phyloP scores from a whole-genome alignment of 1,140 invertebrate species.

The Temnothorax nylanderi region DNA sequence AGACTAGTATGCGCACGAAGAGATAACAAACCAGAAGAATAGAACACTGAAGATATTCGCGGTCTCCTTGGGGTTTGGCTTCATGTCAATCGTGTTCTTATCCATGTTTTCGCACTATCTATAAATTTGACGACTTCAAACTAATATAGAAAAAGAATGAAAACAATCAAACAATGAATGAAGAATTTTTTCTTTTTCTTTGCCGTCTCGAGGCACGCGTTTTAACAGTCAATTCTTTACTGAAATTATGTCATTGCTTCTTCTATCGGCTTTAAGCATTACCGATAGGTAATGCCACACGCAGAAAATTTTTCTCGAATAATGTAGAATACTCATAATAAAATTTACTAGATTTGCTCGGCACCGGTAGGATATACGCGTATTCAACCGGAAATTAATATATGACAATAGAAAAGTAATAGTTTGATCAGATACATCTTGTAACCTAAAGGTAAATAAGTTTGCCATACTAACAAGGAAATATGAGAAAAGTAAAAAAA shows the following conservation, averaged over 20 bases:
- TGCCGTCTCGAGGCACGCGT: background rate
- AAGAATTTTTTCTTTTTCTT: background rate
- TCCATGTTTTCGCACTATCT: background rate
- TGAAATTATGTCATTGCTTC: background rate
- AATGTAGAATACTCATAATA: too few species aligned
- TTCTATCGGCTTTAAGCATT: background rate
- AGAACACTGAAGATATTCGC: conserved; percentile 59
- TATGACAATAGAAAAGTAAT: too few species aligned
- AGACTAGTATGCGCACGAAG: too few species aligned
- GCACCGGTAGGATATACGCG: too few species aligned
- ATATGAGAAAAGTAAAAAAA: too few species aligned
- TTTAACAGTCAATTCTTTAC: conserved; percentile 4
- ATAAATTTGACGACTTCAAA: background rate
- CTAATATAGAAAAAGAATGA: background rate
- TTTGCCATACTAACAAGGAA: too few species aligned
- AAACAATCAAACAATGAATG: background rate
- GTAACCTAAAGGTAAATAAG: too few species aligned
- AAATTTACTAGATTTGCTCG: too few species aligned
- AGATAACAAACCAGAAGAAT: conserved; percentile 18
- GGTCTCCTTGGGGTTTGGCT: conserved; percentile 48
- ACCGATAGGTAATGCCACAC: conserved; percentile 18
- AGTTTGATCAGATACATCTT: too few species aligned
- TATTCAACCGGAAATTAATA: too few species aligned
- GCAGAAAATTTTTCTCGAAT: too few species aligned
- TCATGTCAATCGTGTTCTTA: conserved; percentile 6